Percentiles rank a stretch among this genome's conserved stretches.
Evolutionary conservation across 1,140 invertebrate genomes (phyloP).

Genomic region (Ladona fulva): DNA sequence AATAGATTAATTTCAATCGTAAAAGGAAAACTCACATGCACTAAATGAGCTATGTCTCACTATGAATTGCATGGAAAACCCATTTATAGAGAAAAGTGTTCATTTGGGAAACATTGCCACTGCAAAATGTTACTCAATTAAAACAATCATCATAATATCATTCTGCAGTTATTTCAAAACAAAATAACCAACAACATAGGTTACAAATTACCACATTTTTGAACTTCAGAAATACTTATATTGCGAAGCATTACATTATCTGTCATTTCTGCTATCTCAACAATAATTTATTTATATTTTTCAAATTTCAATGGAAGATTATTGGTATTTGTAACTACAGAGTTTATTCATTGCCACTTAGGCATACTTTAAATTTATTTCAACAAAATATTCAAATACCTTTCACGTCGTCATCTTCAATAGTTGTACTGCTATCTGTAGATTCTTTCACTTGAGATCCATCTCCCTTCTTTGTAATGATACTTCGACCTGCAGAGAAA

Average conservation of each 20-base stretch:
- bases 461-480: constrained; percentile 86
- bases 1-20: neutral
- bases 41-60: neutral
- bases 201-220: too few relatives aligned
- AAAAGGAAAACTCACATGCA: neutral
- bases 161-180: too few relatives aligned
- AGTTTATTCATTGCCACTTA: constrained; percentile 28
- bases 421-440: constrained; percentile 84
- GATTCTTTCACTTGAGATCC: constrained; percentile 93
- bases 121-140: too few relatives aligned
- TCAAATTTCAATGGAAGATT: neutral
- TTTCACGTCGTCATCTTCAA: constrained; percentile 85
- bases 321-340: neutral
- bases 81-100: neutral
- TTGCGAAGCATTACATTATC: too few relatives aligned
- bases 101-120: neutral
- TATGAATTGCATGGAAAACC: constrained; percentile 1
- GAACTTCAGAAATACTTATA: too few relatives aligned
- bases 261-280: too few relatives aligned
- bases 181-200: too few relatives aligned
- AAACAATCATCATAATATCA: too few relatives aligned
- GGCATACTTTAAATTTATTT: constrained; percentile 34
- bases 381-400: constrained; percentile 43
- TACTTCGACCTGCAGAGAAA: constrained; percentile 59
- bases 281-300: too few relatives aligned